phyloP scores from a whole-genome alignment of 2,797 vertebrate species.

The Poecilia picta region DNA sequence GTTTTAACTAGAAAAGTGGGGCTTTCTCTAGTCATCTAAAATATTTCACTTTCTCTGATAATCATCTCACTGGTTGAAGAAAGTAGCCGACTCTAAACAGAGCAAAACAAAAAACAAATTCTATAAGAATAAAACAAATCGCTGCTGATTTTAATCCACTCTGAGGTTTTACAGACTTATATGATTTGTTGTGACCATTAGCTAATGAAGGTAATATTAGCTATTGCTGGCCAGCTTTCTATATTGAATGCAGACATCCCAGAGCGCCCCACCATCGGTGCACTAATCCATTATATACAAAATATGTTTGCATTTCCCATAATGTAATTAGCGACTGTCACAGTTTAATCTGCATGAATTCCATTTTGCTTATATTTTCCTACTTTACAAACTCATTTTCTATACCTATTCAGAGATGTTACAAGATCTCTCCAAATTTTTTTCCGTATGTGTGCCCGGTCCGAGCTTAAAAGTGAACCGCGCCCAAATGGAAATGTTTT shows the following conservation, averaged over 20 bases:
- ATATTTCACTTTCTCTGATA: background rate
- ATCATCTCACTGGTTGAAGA: background rate
- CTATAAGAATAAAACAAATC: background rate
- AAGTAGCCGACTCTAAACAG: background rate
- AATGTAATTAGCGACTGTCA: background rate
- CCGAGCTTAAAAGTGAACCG: conserved; percentile 39
- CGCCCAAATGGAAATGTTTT: conserved; percentile 26
- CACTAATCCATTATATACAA: background rate
- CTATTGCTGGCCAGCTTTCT: conserved; percentile 11
- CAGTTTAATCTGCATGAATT: background rate
- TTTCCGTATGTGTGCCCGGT: conserved; percentile 10
- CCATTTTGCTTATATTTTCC: no score
- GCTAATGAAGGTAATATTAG: conserved; percentile 19
- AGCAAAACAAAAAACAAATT: background rate
- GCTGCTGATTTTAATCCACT: conserved; percentile 10
- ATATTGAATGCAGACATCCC: background rate
- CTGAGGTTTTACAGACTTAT: conserved; percentile 7
- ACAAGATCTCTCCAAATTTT: background rate
- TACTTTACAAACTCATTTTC: background rate
- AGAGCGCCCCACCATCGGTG: background rate
- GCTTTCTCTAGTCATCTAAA: background rate
- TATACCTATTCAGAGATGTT: background rate
- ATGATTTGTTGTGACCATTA: conserved; percentile 10
- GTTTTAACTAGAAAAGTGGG: background rate
- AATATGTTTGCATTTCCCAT: conserved; percentile 8